These are phyloP conservation scores for Drosophila kambysellisi DNA, from an alignment of 2,888 invertebrate species.

Conservation along the genomic window DNA sequence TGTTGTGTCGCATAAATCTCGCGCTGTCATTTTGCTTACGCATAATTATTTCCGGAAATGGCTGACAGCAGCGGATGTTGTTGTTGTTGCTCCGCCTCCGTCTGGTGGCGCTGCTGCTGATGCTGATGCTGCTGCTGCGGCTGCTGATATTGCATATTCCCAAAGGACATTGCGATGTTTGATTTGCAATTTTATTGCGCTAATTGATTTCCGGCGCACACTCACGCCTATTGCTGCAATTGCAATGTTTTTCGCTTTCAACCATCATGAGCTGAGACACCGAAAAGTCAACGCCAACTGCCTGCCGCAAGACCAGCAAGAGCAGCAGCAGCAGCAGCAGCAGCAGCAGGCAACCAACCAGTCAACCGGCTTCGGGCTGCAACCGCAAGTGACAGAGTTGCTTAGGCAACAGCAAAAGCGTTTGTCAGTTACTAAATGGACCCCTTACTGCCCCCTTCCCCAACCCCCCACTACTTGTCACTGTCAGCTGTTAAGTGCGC, in stretches of 20 bases:
- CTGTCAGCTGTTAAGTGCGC: constrained; percentile 42
- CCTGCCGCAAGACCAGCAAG: constrained; percentile 6
- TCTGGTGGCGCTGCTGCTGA: neutral
- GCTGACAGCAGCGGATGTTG: constrained; percentile 74
- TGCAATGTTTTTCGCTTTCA: constrained; percentile 3
- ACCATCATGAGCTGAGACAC: constrained; percentile 15
- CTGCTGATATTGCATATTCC: constrained; percentile 62
- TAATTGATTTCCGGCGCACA: constrained; percentile 71
- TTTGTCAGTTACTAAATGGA: constrained; percentile 62
- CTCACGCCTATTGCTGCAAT: constrained; percentile 1
- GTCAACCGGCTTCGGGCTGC: constrained; percentile 19
- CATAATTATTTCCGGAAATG: constrained; percentile 75
- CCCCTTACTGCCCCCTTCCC: constrained; percentile 5
- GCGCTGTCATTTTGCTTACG: constrained; percentile 70
- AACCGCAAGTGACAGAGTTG: constrained; percentile 77
- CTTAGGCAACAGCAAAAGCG: constrained; percentile 62
- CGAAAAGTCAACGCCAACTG: constrained; percentile 23
- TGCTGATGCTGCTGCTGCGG: constrained; percentile 26
- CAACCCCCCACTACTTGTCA: constrained; percentile 6
- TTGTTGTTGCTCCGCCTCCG: constrained; percentile 31
- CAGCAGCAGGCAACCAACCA: constrained; percentile 13
- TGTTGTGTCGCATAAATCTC: constrained; percentile 56
- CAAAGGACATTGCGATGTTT: constrained; percentile 65
- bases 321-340: neutral
- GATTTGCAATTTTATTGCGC: constrained; percentile 71